phyloP scores from a whole-genome alignment of 2,113 vertebrate genomes.

The Tauraco erythrolophus region DNA sequence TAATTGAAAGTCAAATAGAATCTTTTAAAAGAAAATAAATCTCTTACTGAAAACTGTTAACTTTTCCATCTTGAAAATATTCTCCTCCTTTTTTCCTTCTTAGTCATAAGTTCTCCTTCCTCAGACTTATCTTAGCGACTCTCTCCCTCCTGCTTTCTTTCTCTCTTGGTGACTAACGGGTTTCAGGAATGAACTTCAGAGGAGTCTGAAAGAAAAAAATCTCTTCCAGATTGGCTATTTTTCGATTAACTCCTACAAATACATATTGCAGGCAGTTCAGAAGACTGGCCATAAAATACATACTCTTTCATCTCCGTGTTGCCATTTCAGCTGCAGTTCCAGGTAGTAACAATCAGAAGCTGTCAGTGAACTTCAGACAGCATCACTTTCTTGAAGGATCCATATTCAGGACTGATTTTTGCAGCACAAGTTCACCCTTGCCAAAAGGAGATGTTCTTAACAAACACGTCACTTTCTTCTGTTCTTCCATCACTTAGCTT shows the following conservation, averaged over 20 bases:
- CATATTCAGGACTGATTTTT: background rate
- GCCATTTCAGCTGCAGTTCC: background rate
- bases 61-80: slow-evolving; percentile 20
- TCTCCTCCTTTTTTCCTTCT: background rate
- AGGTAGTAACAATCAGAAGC: background rate
- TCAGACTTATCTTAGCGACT: background rate
- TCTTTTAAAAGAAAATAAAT: background rate
- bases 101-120: slow-evolving; percentile 1
- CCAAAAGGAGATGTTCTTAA: background rate
- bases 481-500: background rate
- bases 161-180: background rate
- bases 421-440: background rate
- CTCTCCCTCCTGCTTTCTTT: background rate
- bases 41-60: slow-evolving; percentile 5
- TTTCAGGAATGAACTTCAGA: slow-evolving; percentile 39
- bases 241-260: background rate
- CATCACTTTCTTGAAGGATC: background rate
- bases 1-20: background rate
- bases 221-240: slow-evolving; percentile 19
- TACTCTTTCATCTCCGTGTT: background rate
- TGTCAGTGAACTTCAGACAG: background rate
- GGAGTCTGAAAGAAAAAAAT: background rate
- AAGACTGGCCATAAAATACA: background rate
- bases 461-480: background rate
- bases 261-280: background rate